Evolutionary conservation across 2,888 invertebrate genomes (phyloP), one percentile per base, ranked within the genome.

Genomic region (Onchidella celtica): DNA sequence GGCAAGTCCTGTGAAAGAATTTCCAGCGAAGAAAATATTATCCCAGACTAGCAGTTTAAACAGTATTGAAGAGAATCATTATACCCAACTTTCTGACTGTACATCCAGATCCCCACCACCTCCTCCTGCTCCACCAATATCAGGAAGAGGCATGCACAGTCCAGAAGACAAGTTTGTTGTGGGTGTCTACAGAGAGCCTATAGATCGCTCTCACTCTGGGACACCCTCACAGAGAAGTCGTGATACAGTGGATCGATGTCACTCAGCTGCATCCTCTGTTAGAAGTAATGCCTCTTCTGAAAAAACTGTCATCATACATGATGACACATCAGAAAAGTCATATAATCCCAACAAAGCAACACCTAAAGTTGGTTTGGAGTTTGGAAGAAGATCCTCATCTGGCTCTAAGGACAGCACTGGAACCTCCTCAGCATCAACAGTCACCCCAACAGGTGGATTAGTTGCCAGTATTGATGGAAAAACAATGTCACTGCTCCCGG

Each of bases 381-480:
- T 61, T 40, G 38, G 69, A 36, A 63, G 40, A 27, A 61, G 38
- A 21, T 75, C 61, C 47, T 87, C 90, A 3, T 85, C 87, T 14
- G 88, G 88, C 0, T 89, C 89, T 3, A 87, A 81, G 57, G 88
- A 76, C 79, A 89, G 89, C 70, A 24, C 40, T 4, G 57, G 34
- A 1, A 87, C 87, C 47, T 89, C 89, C 36, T 88, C 88, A 3
- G 87, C 87, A 29, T 90, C 91, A 6, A 90, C 89, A 6, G 75
- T 90, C n/a, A 89, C 91, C 0, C 89, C 89, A 17, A 88, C 89
- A 1, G 87, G 88, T 11, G 90, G 86, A 14, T 78, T 90, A 4
- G 88, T 90, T 14, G 90, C 89, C 27, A 90, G 89, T 79, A 90
- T 91, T 66, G 90, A 91, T 81, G 91, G 90, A 2, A 88, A 89